Conservation (phyloP, 2,113 vertebrate genomes). For the Verasper variegatus region DNA sequence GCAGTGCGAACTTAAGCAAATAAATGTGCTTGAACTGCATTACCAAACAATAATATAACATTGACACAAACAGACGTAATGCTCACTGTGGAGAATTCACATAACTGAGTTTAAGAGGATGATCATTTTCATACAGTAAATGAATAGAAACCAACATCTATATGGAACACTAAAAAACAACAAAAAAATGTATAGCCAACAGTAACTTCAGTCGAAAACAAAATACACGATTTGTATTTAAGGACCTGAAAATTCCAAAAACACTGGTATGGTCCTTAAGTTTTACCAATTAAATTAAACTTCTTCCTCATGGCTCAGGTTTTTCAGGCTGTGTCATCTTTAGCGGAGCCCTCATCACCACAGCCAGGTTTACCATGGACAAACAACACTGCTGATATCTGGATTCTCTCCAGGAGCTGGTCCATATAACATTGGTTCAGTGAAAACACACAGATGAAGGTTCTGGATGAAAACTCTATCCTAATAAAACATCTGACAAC, state of each 20-base stretch:
- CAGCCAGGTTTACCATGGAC: slow-evolving; percentile 2
- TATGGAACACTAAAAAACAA: background rate
- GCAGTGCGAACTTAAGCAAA: no score
- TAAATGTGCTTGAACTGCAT: no score
- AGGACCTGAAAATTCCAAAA: slow-evolving; percentile 1
- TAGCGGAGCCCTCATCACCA: slow-evolving; percentile 20
- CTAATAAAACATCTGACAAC: slow-evolving; percentile 2
- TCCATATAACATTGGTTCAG: slow-evolving; percentile 9
- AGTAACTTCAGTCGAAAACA: background rate
- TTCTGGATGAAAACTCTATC: background rate
- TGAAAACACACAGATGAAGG: slow-evolving; percentile 4
- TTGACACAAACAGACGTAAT: background rate
- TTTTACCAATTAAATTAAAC: background rate
- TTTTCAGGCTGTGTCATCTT: no score
- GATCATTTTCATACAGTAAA: no score
- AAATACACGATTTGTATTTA: background rate
- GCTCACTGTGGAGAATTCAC: background rate
- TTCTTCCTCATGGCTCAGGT: no score
- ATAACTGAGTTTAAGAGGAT: no score
- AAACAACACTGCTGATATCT: slow-evolving; percentile 14
- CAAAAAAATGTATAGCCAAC: background rate
- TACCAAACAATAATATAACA: no score
- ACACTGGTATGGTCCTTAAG: slow-evolving; percentile 21
- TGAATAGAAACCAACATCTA: background rate
- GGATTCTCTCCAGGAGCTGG: slow-evolving; percentile 29